Evolutionary conservation across 2,113 vertebrate genomes (phyloP).

Genomic region (Phrynocephalus versicolor): DNA sequence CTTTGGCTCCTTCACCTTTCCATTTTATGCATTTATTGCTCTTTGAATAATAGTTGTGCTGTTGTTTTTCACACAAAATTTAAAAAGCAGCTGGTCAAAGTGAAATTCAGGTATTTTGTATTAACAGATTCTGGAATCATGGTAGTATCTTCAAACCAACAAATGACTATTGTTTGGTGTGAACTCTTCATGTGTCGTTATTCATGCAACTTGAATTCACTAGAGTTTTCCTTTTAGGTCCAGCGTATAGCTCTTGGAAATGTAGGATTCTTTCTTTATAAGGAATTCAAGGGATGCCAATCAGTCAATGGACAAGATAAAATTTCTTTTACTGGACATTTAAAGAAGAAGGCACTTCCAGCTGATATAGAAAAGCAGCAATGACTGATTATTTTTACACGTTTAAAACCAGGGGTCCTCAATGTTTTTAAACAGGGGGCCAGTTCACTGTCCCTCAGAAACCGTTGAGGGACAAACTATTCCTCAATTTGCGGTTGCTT

Average conservation of each 20-base stretch:
- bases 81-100: not conserved
- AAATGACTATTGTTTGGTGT: not conserved
- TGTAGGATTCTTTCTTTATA: not conserved
- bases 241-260: not conserved
- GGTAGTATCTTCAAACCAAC: not conserved
- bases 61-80: slow-evolving; percentile 13
- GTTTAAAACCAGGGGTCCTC: too few relatives aligned
- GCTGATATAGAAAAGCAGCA: too few relatives aligned
- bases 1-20: not conserved
- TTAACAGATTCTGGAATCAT: slow-evolving; percentile 16
- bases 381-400: too few relatives aligned
- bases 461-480: too few relatives aligned
- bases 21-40: not conserved
- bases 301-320: not conserved
- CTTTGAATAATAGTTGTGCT: not conserved
- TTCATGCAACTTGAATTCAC: not conserved
- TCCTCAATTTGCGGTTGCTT: too few relatives aligned
- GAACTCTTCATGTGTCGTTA: not conserved
- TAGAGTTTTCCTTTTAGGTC: not conserved
- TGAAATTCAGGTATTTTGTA: not conserved
- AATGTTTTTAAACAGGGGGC: too few relatives aligned
- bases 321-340: too few relatives aligned
- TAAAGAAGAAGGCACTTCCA: too few relatives aligned
- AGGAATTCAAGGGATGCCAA: not conserved
- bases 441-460: too few relatives aligned